Percentiles rank a stretch among this genome's conserved stretches.
Evolutionary conservation across 1,140 invertebrate genomes (phyloP).

Genomic region (Drosophila tsacasi): DNA sequence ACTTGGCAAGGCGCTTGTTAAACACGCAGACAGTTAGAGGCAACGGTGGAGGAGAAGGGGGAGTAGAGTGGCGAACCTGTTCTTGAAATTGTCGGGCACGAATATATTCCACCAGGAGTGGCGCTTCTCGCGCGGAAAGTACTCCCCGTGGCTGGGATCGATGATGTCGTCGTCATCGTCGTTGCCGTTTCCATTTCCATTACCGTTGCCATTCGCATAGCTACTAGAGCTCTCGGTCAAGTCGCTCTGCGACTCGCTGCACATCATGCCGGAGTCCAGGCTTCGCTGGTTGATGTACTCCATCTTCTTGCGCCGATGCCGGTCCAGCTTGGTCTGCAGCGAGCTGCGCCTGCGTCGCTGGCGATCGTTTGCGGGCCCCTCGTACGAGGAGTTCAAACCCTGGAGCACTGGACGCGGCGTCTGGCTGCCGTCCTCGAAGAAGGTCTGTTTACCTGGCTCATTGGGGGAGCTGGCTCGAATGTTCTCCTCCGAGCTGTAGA

Average conservation of each 20-base stretch:
- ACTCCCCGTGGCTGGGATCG: slow-evolving; percentile 73
- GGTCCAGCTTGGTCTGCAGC: slow-evolving; percentile 90
- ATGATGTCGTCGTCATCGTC: slow-evolving; percentile 70
- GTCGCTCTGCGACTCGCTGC: slow-evolving; percentile 73
- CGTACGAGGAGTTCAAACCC: slow-evolving; percentile 69
- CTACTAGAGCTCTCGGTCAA: slow-evolving; percentile 70
- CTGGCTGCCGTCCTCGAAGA: slow-evolving; percentile 78
- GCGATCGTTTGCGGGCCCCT: slow-evolving; percentile 67
- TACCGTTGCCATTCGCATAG: slow-evolving; percentile 42
- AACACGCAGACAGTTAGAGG: slow-evolving; percentile 64
- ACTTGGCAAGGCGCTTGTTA: slow-evolving; percentile 68
- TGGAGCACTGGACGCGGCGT: slow-evolving; percentile 59
- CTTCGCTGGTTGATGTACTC: slow-evolving; percentile 85
- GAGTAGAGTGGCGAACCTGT: slow-evolving; percentile 86
- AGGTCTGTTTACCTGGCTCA: slow-evolving; percentile 77
- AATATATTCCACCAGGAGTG: slow-evolving; percentile 95
- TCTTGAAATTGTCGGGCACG: slow-evolving; percentile 89
- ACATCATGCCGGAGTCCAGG: slow-evolving; percentile 59
- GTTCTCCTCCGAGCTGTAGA: slow-evolving; percentile 81
- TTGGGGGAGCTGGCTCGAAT: slow-evolving; percentile 79
- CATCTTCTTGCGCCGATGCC: slow-evolving; percentile 89
- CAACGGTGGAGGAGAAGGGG: slow-evolving; percentile 39
- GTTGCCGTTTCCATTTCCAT: slow-evolving; percentile 35
- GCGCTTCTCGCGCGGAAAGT: slow-evolving; percentile 89
- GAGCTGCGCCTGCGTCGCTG: slow-evolving; percentile 88